Percentiles rank a stretch among this genome's conserved stretches.
These are phyloP conservation scores for Brienomyrus brachyistius DNA, from an alignment of 2,113 vertebrate genomes.

Conservation along the genomic window DNA sequence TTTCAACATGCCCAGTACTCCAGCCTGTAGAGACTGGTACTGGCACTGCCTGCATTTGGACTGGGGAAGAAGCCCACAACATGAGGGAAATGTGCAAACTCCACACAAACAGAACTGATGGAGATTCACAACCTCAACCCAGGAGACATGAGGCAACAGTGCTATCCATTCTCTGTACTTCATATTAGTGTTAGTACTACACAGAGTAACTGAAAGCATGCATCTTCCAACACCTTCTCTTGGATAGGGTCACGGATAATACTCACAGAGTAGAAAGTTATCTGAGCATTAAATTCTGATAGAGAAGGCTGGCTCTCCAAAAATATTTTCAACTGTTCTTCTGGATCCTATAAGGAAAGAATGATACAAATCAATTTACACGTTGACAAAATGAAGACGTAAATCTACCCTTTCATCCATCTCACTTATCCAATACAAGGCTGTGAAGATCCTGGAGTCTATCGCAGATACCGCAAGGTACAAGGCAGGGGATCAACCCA, in stretches of 20 bases:
- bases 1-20: not conserved
- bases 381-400: not conserved
- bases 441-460: not conserved
- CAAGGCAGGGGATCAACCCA: not conserved
- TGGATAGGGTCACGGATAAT: not conserved
- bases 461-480: not conserved
- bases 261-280: conserved; percentile 69
- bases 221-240: not conserved
- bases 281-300: conserved; percentile 65
- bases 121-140: not conserved
- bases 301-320: conserved; percentile 58
- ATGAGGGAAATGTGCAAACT: not conserved
- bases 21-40: not conserved
- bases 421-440: not conserved
- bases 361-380: not conserved
- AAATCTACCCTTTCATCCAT: not conserved
- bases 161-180: not conserved
- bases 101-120: not conserved
- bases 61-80: not conserved
- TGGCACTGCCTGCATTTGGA: not conserved
- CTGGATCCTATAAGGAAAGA: conserved; percentile 56
- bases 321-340: conserved; percentile 66
- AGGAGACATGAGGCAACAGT: not conserved
- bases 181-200: not conserved
- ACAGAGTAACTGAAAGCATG: not conserved